Percentiles rank a stretch among this genome's conserved stretches.
These are phyloP conservation scores for Polydrusus pterygomalis DNA, from an alignment of 2,888 invertebrate species.

Conservation along the genomic window DNA sequence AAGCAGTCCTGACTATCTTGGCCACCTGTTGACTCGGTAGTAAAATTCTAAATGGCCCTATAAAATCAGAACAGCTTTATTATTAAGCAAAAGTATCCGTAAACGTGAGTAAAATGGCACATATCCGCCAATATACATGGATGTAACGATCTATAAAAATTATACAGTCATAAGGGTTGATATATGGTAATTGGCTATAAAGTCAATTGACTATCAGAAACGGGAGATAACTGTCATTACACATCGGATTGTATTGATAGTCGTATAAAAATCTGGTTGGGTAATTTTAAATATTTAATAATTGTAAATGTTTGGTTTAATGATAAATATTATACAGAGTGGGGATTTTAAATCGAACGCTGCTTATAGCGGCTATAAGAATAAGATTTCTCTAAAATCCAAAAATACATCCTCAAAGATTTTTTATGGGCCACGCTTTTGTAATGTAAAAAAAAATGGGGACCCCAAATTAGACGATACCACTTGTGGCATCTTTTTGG, in stretches of 20 bases:
- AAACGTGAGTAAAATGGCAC: constrained; percentile 38
- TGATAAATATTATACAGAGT: neutral
- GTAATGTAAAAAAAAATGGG: too few species aligned
- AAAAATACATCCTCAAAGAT: too few species aligned
- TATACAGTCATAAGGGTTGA: constrained; percentile 28
- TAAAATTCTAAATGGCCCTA: constrained; percentile 41
- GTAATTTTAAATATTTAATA: neutral
- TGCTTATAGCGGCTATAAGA: too few species aligned
- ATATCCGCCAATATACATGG: constrained; percentile 29
- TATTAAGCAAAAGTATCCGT: constrained; percentile 45
- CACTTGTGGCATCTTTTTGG: too few species aligned
- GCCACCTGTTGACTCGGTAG: constrained; percentile 30
- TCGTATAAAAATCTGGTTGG: neutral
- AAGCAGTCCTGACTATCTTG: constrained; percentile 17
- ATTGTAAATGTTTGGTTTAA: too few species aligned
- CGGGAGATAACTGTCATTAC: constrained; percentile 1
- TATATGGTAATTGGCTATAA: constrained; percentile 24
- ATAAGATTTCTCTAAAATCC: too few species aligned
- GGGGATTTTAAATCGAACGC: too few species aligned
- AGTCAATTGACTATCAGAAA: constrained; percentile 18
- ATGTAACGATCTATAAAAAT: constrained; percentile 22
- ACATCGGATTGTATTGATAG: constrained; percentile 9
- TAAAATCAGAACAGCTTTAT: constrained; percentile 46
- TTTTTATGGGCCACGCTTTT: too few species aligned
- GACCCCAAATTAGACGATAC: too few species aligned